Conservation (phyloP, 2,113 vertebrate genomes). For the Psittacara wagleri region DNA sequence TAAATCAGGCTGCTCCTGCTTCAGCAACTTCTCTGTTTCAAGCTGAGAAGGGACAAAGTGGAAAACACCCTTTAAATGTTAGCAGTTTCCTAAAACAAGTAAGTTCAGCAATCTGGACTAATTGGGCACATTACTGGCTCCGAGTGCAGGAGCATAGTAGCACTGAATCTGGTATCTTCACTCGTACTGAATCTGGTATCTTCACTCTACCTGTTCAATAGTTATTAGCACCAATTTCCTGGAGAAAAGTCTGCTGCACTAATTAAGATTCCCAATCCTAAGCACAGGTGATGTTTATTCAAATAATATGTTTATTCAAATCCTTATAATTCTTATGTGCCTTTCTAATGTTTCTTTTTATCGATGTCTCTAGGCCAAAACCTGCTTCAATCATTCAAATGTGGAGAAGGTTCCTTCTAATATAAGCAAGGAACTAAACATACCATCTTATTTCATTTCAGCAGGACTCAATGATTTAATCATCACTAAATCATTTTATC, state of each 20-base stretch:
- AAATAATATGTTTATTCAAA: slow-evolving; percentile 26
- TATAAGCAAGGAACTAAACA: not conserved
- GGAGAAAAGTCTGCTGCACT: slow-evolving; percentile 18
- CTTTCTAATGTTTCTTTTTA: not conserved
- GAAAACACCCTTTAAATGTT: slow-evolving; percentile 16
- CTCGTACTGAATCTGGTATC: not conserved
- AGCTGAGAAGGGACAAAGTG: slow-evolving; percentile 9
- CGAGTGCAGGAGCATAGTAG: not conserved
- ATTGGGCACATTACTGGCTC: slow-evolving; percentile 15
- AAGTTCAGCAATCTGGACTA: slow-evolving; percentile 28
- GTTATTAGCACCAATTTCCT: slow-evolving; percentile 30
- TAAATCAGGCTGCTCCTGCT: slow-evolving; percentile 10
- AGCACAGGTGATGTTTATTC: not conserved
- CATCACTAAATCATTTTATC: not conserved
- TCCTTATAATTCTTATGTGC: not conserved
- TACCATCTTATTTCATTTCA: not conserved
- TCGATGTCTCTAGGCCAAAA: not conserved
- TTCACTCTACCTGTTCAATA: slow-evolving; percentile 44
- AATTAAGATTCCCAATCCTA: slow-evolving; percentile 30
- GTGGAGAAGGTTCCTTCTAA: not conserved
- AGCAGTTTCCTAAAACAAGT: slow-evolving; percentile 44
- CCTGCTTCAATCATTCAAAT: not conserved
- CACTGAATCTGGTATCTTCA: slow-evolving; percentile 2
- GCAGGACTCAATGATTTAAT: not conserved
- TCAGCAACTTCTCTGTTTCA: not conserved